A percentile compares a stretch with the other conserved stretches of the same genome.
phyloP scores from a whole-genome alignment of 2,113 vertebrate species.

The Laticauda colubrina region DNA sequence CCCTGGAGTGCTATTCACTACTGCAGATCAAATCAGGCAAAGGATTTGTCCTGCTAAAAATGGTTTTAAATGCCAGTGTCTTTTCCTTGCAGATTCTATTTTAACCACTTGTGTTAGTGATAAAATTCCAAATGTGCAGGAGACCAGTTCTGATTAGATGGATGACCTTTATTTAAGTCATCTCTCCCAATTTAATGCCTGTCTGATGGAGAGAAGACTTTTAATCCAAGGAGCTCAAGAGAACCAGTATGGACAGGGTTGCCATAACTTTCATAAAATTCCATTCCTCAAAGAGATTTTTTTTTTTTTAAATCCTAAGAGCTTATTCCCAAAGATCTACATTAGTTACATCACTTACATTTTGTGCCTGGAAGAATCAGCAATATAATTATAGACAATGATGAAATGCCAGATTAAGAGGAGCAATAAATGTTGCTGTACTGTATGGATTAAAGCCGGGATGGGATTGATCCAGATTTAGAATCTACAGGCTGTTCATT shows the following conservation, averaged over 20 bases:
- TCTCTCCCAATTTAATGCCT: background rate
- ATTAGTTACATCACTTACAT: background rate
- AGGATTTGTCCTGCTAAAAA: background rate
- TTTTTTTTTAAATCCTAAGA: background rate
- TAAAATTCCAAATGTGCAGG: background rate
- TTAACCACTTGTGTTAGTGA: background rate
- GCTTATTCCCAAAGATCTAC: background rate
- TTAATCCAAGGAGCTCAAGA: background rate
- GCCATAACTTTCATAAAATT: background rate
- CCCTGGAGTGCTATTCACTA: background rate
- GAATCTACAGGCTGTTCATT: background rate
- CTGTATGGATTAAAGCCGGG: background rate
- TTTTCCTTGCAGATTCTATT: background rate
- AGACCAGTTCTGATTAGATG: background rate
- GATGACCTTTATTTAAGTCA: background rate
- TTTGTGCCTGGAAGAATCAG: background rate
- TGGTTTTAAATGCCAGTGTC: background rate
- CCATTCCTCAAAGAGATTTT: background rate
- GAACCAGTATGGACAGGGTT: background rate
- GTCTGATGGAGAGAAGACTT: background rate
- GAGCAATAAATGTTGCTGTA: background rate
- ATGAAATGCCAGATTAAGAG: background rate
- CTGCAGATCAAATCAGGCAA: background rate
- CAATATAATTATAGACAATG: background rate
- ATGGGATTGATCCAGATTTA: background rate